phyloP scores from a whole-genome alignment of 2,888 invertebrate species.

The Lymantria dispar region DNA sequence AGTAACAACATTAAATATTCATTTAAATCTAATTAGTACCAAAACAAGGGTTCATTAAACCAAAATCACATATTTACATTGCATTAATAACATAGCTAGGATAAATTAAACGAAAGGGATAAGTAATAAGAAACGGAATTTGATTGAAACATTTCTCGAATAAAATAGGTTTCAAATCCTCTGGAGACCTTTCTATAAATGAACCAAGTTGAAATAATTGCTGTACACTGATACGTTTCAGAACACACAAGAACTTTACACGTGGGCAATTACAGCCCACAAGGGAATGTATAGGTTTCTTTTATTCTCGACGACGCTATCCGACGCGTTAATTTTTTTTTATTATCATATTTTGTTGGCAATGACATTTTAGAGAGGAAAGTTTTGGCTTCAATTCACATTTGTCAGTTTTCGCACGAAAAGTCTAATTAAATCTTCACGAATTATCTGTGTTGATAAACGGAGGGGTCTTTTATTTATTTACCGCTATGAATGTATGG shows the following conservation, averaged over 20 bases:
- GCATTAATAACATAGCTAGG: too few species aligned
- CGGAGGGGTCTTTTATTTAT: neutral
- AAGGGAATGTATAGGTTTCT: neutral
- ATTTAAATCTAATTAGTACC: too few species aligned
- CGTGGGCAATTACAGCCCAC: neutral
- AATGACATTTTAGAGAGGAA: conserved; percentile 1
- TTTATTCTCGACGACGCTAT: neutral
- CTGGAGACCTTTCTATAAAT: neutral
- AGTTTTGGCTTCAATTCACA: neutral
- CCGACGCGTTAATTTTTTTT: neutral
- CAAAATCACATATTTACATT: too few species aligned
- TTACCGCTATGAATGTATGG: too few species aligned
- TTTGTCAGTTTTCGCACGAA: conserved; percentile 3
- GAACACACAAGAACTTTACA: too few species aligned
- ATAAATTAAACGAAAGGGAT: too few species aligned
- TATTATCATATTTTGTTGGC: conserved; percentile 1
- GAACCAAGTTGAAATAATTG: neutral
- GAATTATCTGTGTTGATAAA: neutral
- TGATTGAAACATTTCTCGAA: neutral
- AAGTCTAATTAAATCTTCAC: conserved; percentile 2
- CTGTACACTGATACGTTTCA: too few species aligned
- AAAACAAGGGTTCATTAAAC: too few species aligned
- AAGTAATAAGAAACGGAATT: too few species aligned
- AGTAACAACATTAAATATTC: too few species aligned
- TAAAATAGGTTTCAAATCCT: neutral